phyloP scores from a whole-genome alignment of 2,113 vertebrate species.

The Salminus brasiliensis region DNA sequence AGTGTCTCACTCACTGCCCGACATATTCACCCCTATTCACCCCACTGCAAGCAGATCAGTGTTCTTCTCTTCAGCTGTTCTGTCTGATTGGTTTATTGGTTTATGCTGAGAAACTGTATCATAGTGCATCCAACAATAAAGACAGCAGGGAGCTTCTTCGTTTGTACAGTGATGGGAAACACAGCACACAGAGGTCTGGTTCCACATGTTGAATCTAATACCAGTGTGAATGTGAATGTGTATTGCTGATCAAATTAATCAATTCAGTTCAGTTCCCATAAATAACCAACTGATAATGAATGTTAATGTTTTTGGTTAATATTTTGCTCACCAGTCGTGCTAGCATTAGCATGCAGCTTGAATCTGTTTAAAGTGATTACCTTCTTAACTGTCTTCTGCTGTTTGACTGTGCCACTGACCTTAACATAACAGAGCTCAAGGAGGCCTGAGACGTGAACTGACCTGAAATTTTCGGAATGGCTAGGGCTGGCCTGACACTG shows the following conservation, averaged over 20 bases:
- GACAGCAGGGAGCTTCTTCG: not conserved
- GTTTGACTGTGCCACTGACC: slow-evolving; percentile 3
- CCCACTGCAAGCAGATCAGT: too few species aligned
- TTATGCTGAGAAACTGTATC: too few species aligned
- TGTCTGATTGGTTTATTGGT: too few species aligned
- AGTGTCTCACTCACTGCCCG: too few species aligned
- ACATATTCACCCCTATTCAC: too few species aligned
- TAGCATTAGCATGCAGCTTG: not conserved
- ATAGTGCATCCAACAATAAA: not conserved
- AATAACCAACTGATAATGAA: not conserved
- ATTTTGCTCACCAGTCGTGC: not conserved
- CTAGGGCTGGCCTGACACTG: not conserved
- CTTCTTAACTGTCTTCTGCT: not conserved
- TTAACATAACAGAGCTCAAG: slow-evolving; percentile 4
- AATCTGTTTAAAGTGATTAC: not conserved
- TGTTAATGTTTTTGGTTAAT: not conserved
- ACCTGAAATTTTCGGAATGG: not conserved
- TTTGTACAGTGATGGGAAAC: not conserved
- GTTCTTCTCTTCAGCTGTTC: too few species aligned
- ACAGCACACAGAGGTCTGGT: not conserved
- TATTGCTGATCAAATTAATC: too few species aligned
- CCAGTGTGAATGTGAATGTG: too few species aligned
- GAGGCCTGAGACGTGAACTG: not conserved
- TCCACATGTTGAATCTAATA: too few species aligned
- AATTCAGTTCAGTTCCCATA: not conserved